Conservation (phyloP, 2,888 invertebrate genomes). For the Scrobipalpa costella region DNA sequence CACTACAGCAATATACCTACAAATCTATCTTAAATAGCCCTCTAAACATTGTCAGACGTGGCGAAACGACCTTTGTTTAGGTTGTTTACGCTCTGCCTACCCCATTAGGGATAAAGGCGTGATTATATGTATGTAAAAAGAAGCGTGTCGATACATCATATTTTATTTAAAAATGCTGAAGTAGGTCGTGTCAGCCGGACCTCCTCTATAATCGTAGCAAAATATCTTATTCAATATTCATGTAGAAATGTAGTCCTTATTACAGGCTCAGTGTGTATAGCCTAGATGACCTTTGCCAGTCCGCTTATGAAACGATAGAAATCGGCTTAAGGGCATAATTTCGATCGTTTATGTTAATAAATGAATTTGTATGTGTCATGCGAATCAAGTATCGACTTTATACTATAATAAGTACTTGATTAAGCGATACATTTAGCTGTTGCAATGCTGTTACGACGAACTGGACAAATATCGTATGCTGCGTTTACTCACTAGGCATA, state of each 20-base stretch:
- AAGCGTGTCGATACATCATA: background rate
- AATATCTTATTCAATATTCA: constrained; percentile 8
- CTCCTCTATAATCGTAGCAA: background rate
- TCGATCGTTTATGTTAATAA: constrained; percentile 10
- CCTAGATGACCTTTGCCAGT: constrained; percentile 8
- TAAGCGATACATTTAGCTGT: constrained; percentile 1
- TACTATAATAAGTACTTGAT: background rate
- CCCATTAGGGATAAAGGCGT: too few species aligned
- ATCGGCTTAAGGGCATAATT: constrained; percentile 9
- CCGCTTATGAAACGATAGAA: constrained; percentile 10
- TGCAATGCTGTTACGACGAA: background rate
- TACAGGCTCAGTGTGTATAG: background rate
- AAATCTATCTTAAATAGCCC: too few species aligned
- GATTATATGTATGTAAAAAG: too few species aligned
- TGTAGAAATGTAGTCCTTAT: constrained; percentile 1
- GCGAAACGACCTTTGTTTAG: too few species aligned
- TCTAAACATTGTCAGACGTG: too few species aligned
- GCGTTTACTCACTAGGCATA: too few species aligned
- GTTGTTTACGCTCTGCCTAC: too few species aligned
- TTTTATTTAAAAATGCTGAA: background rate
- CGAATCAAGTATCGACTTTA: background rate
- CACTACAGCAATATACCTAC: too few species aligned
- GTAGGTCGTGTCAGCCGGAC: background rate
- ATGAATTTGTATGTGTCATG: constrained; percentile 14
- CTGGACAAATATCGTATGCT: too few species aligned